These are phyloP conservation scores for Cerastoderma edule DNA, from an alignment of 2,888 invertebrate genomes.

Conservation along the genomic window DNA sequence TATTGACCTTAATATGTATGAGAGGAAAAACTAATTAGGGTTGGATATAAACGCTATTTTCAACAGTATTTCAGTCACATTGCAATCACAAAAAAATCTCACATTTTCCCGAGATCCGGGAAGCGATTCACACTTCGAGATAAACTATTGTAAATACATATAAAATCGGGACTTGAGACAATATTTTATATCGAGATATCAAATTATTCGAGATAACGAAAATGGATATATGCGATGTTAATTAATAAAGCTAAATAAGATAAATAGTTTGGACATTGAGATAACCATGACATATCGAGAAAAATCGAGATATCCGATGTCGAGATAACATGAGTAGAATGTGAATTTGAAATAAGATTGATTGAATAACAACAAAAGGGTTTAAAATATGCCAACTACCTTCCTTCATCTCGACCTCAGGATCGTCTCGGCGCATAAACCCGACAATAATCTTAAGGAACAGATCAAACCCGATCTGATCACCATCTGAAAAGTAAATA, in stretches of 20 bases:
- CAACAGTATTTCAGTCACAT: not conserved
- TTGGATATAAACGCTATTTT: not conserved
- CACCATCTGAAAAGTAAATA: conserved; percentile 9
- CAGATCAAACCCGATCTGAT: conserved; percentile 5
- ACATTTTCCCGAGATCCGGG: not conserved
- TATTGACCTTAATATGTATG: not conserved
- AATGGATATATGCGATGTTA: not conserved
- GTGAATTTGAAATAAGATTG: no score
- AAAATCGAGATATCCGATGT: not conserved
- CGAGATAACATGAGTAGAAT: not conserved
- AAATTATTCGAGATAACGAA: not conserved
- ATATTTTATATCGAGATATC: no score
- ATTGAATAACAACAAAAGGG: no score
- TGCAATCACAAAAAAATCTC: not conserved
- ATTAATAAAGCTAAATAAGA: not conserved
- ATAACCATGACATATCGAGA: not conserved
- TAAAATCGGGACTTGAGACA: no score
- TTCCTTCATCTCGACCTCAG: conserved; percentile 16
- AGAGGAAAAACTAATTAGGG: not conserved
- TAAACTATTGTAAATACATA: no score
- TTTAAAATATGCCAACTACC: no score
- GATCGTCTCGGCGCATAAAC: conserved; percentile 9
- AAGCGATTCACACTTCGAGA: not conserved
- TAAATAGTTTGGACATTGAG: not conserved
- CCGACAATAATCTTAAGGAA: conserved; percentile 2